These are phyloP conservation scores for Chloroceryle aenea DNA, from an alignment of 2,113 vertebrate genomes.

Conservation along the genomic window DNA sequence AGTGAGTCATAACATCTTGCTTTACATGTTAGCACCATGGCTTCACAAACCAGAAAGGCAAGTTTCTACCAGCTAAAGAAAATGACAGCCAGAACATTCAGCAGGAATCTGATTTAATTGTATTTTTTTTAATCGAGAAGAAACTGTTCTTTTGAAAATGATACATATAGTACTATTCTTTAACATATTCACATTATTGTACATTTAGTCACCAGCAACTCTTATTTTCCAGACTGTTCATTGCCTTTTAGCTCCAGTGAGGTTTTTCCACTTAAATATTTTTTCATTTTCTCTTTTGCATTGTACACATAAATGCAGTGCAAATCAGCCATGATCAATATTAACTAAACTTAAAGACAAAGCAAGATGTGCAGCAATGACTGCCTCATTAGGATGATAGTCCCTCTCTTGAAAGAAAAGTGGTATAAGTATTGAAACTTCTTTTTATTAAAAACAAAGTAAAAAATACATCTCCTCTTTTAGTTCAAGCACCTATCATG, in stretches of 20 bases:
- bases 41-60: slow-evolving; percentile 76
- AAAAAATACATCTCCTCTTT: not conserved
- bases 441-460: not conserved
- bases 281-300: not conserved
- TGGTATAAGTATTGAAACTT: not conserved
- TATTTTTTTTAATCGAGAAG: not conserved
- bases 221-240: not conserved
- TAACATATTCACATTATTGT: not conserved
- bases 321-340: not conserved
- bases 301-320: not conserved
- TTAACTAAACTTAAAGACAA: not conserved
- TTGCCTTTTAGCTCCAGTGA: not conserved
- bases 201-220: not conserved
- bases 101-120: not conserved
- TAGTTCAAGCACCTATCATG: not conserved
- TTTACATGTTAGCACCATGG: slow-evolving; percentile 49
- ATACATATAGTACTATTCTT: not conserved
- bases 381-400: not conserved
- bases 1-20: slow-evolving; percentile 71
- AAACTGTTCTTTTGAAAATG: not conserved
- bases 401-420: not conserved
- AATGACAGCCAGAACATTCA: slow-evolving; percentile 42
- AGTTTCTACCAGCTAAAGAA: slow-evolving; percentile 69
- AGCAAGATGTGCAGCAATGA: not conserved
- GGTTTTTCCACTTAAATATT: not conserved